Base-by-base conservation (phyloP, 2,113 vertebrate species). In the Rhodinocichla rosea region DNA sequence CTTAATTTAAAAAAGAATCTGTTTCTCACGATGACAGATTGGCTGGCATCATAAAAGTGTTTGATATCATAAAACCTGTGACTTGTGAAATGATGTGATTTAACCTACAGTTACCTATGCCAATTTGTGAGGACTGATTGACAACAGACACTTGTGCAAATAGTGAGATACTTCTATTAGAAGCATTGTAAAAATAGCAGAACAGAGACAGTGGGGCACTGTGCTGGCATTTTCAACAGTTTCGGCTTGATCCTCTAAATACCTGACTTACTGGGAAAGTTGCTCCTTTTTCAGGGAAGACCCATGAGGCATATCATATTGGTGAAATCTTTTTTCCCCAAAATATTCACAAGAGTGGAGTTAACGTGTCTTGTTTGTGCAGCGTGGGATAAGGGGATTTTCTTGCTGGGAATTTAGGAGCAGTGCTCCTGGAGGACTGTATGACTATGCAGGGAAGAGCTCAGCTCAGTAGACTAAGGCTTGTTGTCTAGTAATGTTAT, bases 1-100 rank as follows among this genome's bases (percentile, higher is more conserved):
- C 59, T 91, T 88, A 92, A 84, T 94, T 69, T 87, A 27, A 75
- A 70, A 70, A 76, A 86, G 18, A 95, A 82, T 87, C 77, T 95
- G 57, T 92, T 96, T 94, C 80, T 97, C 93, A 81, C 92, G 77
- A 94, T 97, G 95, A 97, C 97, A 98, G 96, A 96, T 97, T 95
- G 94, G 83, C 86, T 96, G 90, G 90, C 93, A 92, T 92, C 42
- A 15, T 60, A 83, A 57, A 95, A 83, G 65, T 92, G 92, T 95
- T 94, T 95, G 96, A 90, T 97, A 83, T 92, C 92, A 91, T 92
- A 95, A 97, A 97, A 94, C 78, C 93, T 50, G 74, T 71, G 96
- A 94, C 69, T 97, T 91, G 94, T 83, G 95, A 90, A 96, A 96
- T 79, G 13, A 85, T 92, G 82, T 83, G 76, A 78, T 83, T 87